These are phyloP conservation scores for Galaxea fascicularis DNA, from an alignment of 92 coral and sea anemone species.

Conservation along the genomic window DNA sequence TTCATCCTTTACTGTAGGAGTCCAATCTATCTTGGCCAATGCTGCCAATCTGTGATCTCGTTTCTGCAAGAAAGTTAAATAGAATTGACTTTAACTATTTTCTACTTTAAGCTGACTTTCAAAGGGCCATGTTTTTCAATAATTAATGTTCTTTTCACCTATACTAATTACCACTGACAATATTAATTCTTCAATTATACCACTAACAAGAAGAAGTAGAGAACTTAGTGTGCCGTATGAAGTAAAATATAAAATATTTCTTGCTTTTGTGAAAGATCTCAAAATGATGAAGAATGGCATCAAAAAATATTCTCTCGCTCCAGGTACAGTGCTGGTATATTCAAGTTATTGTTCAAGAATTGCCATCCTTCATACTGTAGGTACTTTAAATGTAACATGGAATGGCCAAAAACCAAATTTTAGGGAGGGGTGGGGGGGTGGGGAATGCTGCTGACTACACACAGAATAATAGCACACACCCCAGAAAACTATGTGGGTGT, in stretches of 20 bases:
- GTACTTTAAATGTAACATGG: too few relatives aligned
- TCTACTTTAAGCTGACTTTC: not conserved
- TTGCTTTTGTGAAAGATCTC: conserved; percentile 8
- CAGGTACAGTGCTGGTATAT: not conserved
- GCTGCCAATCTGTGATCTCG: conserved; percentile 5
- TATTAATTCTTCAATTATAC: not conserved
- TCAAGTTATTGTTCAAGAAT: too few relatives aligned
- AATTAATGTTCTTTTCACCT: conserved; percentile 7
- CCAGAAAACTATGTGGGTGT: not conserved
- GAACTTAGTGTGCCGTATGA: not conserved
- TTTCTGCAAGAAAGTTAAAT: conserved; percentile 9
- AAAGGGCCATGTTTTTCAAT: conserved; percentile 5
- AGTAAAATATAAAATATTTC: not conserved
- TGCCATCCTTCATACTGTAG: too few relatives aligned
- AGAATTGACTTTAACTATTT: conserved; percentile 6
- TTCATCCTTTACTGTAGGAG: not conserved
- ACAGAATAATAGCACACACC: not conserved
- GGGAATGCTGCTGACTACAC: conserved; percentile 5
- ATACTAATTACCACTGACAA: conserved; percentile 3
- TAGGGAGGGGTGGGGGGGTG: not conserved
- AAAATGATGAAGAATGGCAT: not conserved
- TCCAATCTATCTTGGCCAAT: not conserved
- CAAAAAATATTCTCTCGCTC: not conserved
- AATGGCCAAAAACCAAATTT: not conserved
- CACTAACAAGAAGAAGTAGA: not conserved